Conservation (phyloP, 2,888 invertebrate species). For the Mechanitis mazaeus region DNA sequence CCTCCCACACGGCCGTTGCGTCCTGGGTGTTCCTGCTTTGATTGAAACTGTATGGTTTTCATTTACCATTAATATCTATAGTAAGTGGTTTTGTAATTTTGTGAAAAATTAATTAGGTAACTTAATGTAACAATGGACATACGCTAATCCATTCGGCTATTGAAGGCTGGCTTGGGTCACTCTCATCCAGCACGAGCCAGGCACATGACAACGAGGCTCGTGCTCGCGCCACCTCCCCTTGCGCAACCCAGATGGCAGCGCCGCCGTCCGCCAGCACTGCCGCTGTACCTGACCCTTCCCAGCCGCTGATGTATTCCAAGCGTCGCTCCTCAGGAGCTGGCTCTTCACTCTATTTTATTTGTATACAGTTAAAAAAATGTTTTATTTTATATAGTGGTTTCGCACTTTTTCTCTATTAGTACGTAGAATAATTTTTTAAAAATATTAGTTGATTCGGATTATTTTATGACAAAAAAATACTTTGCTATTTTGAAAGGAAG, state of each 20-base stretch:
- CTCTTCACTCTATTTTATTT: conserved; percentile 80
- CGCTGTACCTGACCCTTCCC: conserved; percentile 86
- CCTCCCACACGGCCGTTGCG: conserved; percentile 81
- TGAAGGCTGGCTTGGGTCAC: conserved; percentile 77
- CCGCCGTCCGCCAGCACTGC: conserved; percentile 81
- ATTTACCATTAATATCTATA: too few species aligned
- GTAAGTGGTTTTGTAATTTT: too few species aligned
- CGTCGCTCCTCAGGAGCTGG: conserved; percentile 86
- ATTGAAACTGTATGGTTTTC: not conserved
- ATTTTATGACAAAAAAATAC: too few species aligned
- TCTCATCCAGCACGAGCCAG: conserved; percentile 92
- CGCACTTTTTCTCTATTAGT: too few species aligned
- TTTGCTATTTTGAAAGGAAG: too few species aligned
- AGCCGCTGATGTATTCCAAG: conserved; percentile 87
- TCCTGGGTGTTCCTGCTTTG: conserved; percentile 48
- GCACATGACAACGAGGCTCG: conserved; percentile 89
- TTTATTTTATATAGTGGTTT: too few species aligned
- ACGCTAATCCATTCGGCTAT: conserved; percentile 83
- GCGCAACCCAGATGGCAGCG: conserved; percentile 93
- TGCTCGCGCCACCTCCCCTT: conserved; percentile 91
- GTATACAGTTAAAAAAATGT: not conserved
- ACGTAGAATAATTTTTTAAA: too few species aligned
- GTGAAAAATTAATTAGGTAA: not conserved
- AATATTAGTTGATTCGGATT: too few species aligned
- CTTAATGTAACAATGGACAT: conserved; percentile 25